phyloP scores from a whole-genome alignment of 1,140 invertebrate genomes.

The Episyrphus balteatus region DNA sequence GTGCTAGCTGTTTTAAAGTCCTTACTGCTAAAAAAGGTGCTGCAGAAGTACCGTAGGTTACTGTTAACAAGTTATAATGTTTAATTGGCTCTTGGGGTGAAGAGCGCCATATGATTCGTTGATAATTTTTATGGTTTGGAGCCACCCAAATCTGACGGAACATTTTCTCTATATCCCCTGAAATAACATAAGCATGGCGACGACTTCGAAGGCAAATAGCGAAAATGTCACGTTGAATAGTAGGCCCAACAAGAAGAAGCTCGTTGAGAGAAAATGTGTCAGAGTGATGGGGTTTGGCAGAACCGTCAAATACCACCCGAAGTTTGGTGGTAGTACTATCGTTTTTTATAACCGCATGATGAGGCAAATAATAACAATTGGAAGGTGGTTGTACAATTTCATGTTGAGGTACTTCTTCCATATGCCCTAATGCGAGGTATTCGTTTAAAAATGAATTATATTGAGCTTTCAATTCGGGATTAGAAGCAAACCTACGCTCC shows the following conservation, averaged over 20 bases:
- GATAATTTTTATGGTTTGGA: constrained; percentile 15
- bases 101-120: constrained; percentile 33
- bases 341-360: constrained; percentile 21
- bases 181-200: constrained; percentile 20
- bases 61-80: constrained; percentile 21
- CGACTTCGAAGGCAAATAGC: too few relatives aligned
- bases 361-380: constrained; percentile 15
- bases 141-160: constrained; percentile 20
- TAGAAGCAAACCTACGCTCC: too few relatives aligned
- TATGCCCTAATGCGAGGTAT: too few relatives aligned
- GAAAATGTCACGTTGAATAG: constrained; percentile 22
- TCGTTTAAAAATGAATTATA: too few relatives aligned
- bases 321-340: constrained; percentile 19
- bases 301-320: constrained; percentile 18
- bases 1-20: constrained; percentile 22
- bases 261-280: constrained; percentile 20
- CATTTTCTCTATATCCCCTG: constrained; percentile 27
- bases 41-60: constrained; percentile 24
- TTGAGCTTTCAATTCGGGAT: too few relatives aligned
- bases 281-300: constrained; percentile 5
- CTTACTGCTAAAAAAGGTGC: constrained; percentile 20
- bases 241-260: constrained; percentile 21
- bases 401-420: too few relatives aligned
- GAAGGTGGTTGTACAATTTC: too few relatives aligned
- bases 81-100: constrained; percentile 12